Conservation (phyloP, 2,113 vertebrate species). For the Lycaon pictus region DNA sequence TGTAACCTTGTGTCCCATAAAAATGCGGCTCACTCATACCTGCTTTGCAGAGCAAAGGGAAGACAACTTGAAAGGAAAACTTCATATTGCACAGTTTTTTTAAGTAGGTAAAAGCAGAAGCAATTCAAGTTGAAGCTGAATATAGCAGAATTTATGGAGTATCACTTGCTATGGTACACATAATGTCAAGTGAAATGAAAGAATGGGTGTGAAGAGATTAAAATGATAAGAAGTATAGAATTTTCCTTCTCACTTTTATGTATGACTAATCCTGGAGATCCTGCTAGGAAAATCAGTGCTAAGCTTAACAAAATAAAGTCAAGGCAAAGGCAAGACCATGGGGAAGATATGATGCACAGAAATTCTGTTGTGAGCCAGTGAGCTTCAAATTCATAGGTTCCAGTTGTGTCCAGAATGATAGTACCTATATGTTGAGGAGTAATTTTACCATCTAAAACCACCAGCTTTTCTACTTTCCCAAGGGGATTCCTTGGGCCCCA, state of each 20-base stretch:
- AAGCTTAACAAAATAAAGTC: background rate
- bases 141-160: background rate
- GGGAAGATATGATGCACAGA: background rate
- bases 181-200: constrained; percentile 39
- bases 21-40: background rate
- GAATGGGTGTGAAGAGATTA: constrained; percentile 40
- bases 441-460: background rate
- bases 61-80: constrained; percentile 45
- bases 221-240: background rate
- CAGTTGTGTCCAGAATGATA: background rate
- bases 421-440: background rate
- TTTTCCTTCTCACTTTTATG: background rate
- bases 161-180: constrained; percentile 23
- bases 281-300: background rate
- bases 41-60: constrained; percentile 26
- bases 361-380: background rate
- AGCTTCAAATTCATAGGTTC: background rate
- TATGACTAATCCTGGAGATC: background rate
- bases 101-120: background rate
- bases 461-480: background rate
- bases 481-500: background rate
- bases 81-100: background rate
- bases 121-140: background rate
- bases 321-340: background rate
- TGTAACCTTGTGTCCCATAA: constrained; percentile 35